Conservation (phyloP, 37 sponge, comb jelly and placozoan genomes). For the Geodia barretti region DNA sequence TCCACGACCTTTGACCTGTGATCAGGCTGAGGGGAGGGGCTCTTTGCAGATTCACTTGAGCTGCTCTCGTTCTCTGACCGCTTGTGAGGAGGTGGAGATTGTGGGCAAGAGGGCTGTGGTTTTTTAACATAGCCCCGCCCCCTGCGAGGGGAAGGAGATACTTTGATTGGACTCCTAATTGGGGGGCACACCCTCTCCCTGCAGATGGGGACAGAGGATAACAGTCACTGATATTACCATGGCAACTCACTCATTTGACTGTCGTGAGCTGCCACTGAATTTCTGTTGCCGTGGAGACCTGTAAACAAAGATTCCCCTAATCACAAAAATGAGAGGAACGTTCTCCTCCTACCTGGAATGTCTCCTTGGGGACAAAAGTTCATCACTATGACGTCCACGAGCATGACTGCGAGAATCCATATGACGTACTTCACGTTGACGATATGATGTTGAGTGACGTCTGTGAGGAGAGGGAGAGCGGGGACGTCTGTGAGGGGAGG, state of each 20-base stretch:
- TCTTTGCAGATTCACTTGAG: not conserved
- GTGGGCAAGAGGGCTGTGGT: not conserved
- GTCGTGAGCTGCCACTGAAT: too few relatives aligned
- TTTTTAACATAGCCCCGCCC: not conserved
- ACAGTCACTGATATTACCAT: not conserved
- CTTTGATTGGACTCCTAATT: conserved; percentile 25
- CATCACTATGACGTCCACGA: too few relatives aligned
- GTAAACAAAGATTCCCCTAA: too few relatives aligned
- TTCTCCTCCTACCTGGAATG: too few relatives aligned
- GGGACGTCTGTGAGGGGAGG: not conserved
- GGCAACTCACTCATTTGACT: too few relatives aligned
- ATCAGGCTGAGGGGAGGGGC: too few relatives aligned
- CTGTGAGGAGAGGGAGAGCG: not conserved
- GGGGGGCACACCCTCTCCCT: not conserved
- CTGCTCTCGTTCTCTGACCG: conserved; percentile 1
- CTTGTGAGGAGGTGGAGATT: conserved; percentile 17
- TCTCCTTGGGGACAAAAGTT: not conserved
- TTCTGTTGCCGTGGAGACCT: too few relatives aligned
- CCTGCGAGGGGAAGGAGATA: conserved; percentile 8
- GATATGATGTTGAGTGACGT: too few relatives aligned
- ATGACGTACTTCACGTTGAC: too few relatives aligned
- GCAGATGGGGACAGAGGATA: not conserved
- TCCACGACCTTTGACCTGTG: too few relatives aligned
- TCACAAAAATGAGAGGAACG: too few relatives aligned
- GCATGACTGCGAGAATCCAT: too few relatives aligned